Percentiles rank a stretch among this genome's conserved stretches.
These are phyloP conservation scores for Rousettus leschenaultii DNA, from an alignment of 2,113 vertebrate species.

Conservation along the genomic window DNA sequence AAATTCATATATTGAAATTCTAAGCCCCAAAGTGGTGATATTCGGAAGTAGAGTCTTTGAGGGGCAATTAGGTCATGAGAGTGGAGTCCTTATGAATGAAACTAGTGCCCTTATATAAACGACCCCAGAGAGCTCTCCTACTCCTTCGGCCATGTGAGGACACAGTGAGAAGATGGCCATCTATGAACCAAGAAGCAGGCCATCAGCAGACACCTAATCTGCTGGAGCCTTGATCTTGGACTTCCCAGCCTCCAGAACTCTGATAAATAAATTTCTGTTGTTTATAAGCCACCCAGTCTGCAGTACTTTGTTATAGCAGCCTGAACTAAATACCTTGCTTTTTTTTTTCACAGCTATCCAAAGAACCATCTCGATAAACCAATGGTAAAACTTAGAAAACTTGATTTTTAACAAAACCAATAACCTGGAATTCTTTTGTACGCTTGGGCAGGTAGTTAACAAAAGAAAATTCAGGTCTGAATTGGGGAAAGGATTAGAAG, in stretches of 20 bases:
- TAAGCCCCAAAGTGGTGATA: neutral
- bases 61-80: neutral
- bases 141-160: neutral
- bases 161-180: neutral
- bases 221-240: neutral
- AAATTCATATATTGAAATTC: neutral
- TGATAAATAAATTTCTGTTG: neutral
- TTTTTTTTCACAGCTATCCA: neutral
- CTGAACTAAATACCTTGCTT: neutral
- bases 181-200: neutral
- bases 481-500: neutral
- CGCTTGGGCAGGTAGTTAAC: neutral
- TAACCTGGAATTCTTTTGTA: neutral
- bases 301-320: neutral
- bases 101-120: neutral
- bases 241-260: neutral
- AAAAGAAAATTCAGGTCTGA: neutral
- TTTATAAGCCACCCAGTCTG: neutral
- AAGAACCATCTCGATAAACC: slow-evolving; percentile 6
- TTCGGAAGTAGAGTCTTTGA: neutral
- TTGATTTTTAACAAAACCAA: neutral
- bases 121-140: neutral
- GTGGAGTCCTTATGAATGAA: neutral
- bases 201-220: neutral
- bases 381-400: neutral